Evolutionary conservation across 2,888 invertebrate genomes (phyloP).

Genomic region (Carabus problematicus): DNA sequence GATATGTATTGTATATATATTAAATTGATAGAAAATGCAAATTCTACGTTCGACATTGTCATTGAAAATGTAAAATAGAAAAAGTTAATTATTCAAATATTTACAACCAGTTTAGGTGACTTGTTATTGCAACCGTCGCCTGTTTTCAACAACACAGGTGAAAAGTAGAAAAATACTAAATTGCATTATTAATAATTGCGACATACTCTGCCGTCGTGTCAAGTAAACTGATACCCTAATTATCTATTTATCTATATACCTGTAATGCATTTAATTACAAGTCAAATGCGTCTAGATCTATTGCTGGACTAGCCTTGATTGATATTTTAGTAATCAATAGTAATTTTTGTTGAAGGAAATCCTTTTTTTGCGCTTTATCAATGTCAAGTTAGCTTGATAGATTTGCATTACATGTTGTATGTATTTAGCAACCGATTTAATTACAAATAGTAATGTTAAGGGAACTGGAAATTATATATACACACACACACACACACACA

Average conservation of each 20-base stretch:
- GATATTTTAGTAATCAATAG: slow-evolving; percentile 15
- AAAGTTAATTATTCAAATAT: slow-evolving; percentile 16
- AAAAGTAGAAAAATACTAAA: too few species aligned
- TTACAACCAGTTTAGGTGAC: too few species aligned
- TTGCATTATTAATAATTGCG: too few species aligned
- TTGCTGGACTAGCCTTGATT: background rate
- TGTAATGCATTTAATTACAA: background rate
- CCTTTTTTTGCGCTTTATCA: slow-evolving; percentile 10
- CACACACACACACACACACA: too few species aligned
- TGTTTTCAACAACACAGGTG: background rate
- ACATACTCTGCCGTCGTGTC: too few species aligned
- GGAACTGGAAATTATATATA: too few species aligned
- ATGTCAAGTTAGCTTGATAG: slow-evolving; percentile 10
- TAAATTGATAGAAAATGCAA: slow-evolving; percentile 30
- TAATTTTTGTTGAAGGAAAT: slow-evolving; percentile 1
- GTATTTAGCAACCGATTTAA: too few species aligned
- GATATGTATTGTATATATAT: slow-evolving; percentile 21
- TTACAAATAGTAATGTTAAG: too few species aligned
- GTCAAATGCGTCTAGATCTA: slow-evolving; percentile 2
- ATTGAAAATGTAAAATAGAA: slow-evolving; percentile 24
- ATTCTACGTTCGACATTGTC: slow-evolving; percentile 27
- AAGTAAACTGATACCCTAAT: too few species aligned
- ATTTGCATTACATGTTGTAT: background rate
- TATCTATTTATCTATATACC: too few species aligned
- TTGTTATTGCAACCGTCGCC: background rate